Conservation (phyloP, 1,140 invertebrate genomes). For the Halyomorpha halys region DNA sequence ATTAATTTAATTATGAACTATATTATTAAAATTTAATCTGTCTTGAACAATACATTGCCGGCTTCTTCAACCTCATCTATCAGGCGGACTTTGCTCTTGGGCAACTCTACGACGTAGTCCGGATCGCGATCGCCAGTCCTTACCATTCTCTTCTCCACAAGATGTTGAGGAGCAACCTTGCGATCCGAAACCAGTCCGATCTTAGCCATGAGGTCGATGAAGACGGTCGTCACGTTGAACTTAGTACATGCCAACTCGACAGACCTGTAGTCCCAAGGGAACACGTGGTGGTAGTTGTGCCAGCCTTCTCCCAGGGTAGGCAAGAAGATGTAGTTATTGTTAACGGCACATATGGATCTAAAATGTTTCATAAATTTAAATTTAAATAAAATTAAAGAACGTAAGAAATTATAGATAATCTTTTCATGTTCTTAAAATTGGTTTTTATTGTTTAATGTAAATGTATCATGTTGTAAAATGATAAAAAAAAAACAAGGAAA, state of each 20-base stretch:
- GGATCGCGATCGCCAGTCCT: constrained; percentile 71
- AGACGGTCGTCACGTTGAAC: constrained; percentile 68
- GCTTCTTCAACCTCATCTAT: too few species aligned
- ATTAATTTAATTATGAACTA: too few species aligned
- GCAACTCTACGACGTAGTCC: background rate
- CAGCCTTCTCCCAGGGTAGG: constrained; percentile 48
- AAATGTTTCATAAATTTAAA: too few species aligned
- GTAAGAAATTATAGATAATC: too few species aligned
- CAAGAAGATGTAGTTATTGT: constrained; percentile 39
- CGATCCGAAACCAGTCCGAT: constrained; percentile 76
- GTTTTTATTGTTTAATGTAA: too few species aligned
- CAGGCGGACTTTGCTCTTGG: background rate
- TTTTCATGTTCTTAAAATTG: too few species aligned
- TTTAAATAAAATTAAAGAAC: too few species aligned
- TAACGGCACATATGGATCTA: constrained; percentile 50
- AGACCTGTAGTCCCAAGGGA: constrained; percentile 71
- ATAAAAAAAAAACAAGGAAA: too few species aligned
- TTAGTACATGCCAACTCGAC: constrained; percentile 58
- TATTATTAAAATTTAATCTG: too few species aligned
- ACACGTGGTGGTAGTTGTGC: constrained; percentile 76
- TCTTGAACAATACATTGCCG: too few species aligned
- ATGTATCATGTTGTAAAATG: too few species aligned
- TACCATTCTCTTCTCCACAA: constrained; percentile 54
- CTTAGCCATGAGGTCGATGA: constrained; percentile 73
- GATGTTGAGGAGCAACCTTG: constrained; percentile 38